Percentiles rank a stretch among this genome's conserved stretches.
Conservation (phyloP, 2,888 invertebrate species). For the Parnassius mnemosyne region DNA sequence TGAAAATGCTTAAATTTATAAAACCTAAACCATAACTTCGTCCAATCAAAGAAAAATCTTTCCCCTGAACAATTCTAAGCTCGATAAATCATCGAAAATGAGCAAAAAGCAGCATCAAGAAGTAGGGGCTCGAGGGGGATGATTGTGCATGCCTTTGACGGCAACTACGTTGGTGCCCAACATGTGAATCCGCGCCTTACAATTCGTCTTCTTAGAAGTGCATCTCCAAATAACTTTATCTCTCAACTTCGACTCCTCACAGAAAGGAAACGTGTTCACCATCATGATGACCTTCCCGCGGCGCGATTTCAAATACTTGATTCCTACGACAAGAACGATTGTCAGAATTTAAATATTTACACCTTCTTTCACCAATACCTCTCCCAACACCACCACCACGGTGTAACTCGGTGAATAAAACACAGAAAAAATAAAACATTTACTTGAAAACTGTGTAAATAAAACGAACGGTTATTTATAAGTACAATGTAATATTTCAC, state of each 20-base stretch:
- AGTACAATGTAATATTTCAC: constrained; percentile 80
- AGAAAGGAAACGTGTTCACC: constrained; percentile 78
- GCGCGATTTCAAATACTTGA: constrained; percentile 74
- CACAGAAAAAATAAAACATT: background rate
- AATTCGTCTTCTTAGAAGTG: constrained; percentile 78
- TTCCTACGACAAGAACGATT: constrained; percentile 63
- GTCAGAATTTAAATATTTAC: constrained; percentile 44
- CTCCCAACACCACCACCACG: constrained; percentile 31
- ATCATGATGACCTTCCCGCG: constrained; percentile 78
- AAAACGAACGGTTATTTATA: constrained; percentile 74
- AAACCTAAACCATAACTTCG: constrained; percentile 2
- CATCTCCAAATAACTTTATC: constrained; percentile 78
- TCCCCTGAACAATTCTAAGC: background rate
- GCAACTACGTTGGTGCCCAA: constrained; percentile 71
- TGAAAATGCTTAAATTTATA: background rate
- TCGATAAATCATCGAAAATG: constrained; percentile 24
- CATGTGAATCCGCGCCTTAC: constrained; percentile 77
- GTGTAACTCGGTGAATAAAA: background rate
- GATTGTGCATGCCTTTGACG: constrained; percentile 77
- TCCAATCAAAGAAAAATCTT: background rate
- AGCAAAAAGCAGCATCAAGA: constrained; percentile 37
- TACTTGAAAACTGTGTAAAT: constrained; percentile 41
- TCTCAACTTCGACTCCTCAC: constrained; percentile 75
- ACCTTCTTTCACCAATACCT: constrained; percentile 16
- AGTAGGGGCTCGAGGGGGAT: constrained; percentile 66